Conservation (phyloP, 2,797 vertebrate genomes). For the Ara ararauna region DNA sequence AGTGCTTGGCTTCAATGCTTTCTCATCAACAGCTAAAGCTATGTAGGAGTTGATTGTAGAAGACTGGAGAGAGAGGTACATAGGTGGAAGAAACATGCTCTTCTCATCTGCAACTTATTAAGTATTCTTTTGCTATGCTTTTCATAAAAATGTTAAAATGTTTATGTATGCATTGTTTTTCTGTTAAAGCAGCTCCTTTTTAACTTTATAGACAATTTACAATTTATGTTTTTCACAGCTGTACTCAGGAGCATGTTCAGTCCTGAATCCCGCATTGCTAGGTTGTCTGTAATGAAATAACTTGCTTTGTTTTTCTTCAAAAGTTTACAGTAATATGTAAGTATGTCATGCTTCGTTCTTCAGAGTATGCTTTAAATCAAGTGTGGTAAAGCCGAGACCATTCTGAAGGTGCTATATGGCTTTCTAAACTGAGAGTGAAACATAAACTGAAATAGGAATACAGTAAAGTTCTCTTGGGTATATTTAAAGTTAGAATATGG, state of each 20-base stretch:
- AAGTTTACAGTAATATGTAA: neutral
- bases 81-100: neutral
- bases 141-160: neutral
- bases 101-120: neutral
- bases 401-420: neutral
- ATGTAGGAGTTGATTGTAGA: neutral
- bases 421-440: constrained; percentile 9
- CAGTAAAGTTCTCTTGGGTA: neutral
- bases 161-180: neutral
- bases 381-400: neutral
- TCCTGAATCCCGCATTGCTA: neutral
- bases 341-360: constrained; percentile 7
- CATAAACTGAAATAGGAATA: neutral
- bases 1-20: neutral
- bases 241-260: neutral
- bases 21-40: neutral
- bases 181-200: neutral
- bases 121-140: neutral
- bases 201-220: neutral
- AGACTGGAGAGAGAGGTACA: neutral
- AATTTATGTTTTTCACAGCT: constrained; percentile 18
- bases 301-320: neutral
- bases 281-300: neutral
- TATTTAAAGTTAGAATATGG: neutral
- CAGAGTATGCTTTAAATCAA: neutral